Base-by-base conservation (phyloP, 2,797 vertebrate species). In the Eurystomus glaucurus region DNA sequence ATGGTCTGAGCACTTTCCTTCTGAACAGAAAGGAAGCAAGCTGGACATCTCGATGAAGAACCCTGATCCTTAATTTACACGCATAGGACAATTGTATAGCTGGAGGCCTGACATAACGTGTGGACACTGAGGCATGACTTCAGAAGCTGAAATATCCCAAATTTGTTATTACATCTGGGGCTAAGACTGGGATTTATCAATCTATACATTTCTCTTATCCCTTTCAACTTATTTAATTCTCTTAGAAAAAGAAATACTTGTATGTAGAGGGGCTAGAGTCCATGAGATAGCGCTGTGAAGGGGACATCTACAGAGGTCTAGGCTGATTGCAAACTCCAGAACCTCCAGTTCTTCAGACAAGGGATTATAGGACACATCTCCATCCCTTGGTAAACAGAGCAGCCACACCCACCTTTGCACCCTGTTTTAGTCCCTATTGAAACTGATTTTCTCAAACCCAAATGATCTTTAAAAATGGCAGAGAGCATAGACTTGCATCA, bases 401-500 rank as follows among this genome's bases (percentile, higher is more conserved):
- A 45, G 10, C 50, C 89, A 71, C 46, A 85, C 37, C 41, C 14
- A 1, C 84, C 65, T 95, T 78, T 84, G 33, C 65, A 51, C n/a
- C 31, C 69, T 90, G 2, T 76, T 92, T 95, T 79, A 80, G 14
- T 64, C 55, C 20, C 37, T 69, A 45, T 68, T 62, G 29, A 74
- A 90, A 72, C 81, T 31, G 51, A 72, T 77, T 89, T 95, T 83
- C 29, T 74, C 50, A 77, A 81, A 78, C 43, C 13, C 46, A 81
- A 19, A 82, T 77, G 55, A 43, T 85, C 54, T 87, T 92, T 75
- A 85, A 87, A 94, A 96, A 89, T 83, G 71, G 29, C 85, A 91
- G 68, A 89, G 70, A 35, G 14, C 41, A 45, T 14, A 45, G 55
- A 37, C 39, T 93, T 94, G 57, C 78, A 77, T 93, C 68, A 85